phyloP scores from a whole-genome alignment of 2,888 invertebrate species.

The Notodonta dromedarius region DNA sequence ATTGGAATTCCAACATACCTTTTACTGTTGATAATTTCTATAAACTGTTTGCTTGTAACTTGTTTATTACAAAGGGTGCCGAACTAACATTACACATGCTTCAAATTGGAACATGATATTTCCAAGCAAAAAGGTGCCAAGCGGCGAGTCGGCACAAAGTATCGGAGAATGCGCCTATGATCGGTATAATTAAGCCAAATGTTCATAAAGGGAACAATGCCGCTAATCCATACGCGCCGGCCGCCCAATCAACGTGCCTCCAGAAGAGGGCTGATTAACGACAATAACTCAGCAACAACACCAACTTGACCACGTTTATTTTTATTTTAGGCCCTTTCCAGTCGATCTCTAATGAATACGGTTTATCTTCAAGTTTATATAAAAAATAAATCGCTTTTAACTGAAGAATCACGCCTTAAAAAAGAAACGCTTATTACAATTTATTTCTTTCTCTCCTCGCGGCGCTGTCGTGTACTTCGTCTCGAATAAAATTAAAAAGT shows the following conservation, averaged over 20 bases:
- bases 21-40: background rate
- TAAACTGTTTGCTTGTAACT: no score
- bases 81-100: background rate
- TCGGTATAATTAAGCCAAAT: slow-evolving; percentile 64
- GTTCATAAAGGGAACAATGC: slow-evolving; percentile 70
- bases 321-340: slow-evolving; percentile 81
- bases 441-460: slow-evolving; percentile 83
- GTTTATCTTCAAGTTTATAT: slow-evolving; percentile 83
- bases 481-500: slow-evolving; percentile 84
- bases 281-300: slow-evolving; percentile 81
- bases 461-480: slow-evolving; percentile 81
- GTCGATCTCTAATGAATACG: slow-evolving; percentile 84
- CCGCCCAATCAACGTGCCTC: slow-evolving; percentile 73
- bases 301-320: slow-evolving; percentile 77
- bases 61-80: background rate
- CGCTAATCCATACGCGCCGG: slow-evolving; percentile 44
- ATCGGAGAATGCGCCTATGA: slow-evolving; percentile 46
- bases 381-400: slow-evolving; percentile 84
- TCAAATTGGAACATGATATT: slow-evolving; percentile 15
- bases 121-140: slow-evolving; percentile 15
- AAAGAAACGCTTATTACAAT: slow-evolving; percentile 84
- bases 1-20: background rate
- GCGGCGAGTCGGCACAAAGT: slow-evolving; percentile 41
- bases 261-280: slow-evolving; percentile 73
- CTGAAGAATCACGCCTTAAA: slow-evolving; percentile 85